These are phyloP conservation scores for Sparidentex hasta DNA, from an alignment of 2,797 vertebrate species.

Conservation along the genomic window DNA sequence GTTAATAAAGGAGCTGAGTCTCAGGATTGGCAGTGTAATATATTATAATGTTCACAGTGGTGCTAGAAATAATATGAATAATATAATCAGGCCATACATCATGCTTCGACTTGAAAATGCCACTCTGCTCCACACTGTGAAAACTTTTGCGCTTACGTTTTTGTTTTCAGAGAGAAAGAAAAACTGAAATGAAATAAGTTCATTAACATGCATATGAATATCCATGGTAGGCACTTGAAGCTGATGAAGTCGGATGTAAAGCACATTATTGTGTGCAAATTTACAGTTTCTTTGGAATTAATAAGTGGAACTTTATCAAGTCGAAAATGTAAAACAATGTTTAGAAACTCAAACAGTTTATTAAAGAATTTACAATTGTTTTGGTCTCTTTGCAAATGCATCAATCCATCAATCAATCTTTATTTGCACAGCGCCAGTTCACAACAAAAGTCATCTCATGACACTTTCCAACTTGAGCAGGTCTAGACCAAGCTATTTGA, in stretches of 20 bases:
- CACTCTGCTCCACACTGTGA: neutral
- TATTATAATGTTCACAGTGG: neutral
- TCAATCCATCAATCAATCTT: no score
- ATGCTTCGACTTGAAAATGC: neutral
- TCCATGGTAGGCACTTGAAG: conserved; percentile 1
- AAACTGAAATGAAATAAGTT: neutral
- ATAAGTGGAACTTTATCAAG: neutral
- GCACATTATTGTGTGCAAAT: neutral
- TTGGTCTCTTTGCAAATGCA: neutral
- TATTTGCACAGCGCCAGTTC: no score
- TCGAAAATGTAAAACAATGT: neutral
- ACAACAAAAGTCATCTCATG: no score
- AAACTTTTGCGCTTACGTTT: neutral
- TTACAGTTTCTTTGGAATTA: neutral
- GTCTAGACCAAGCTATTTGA: no score
- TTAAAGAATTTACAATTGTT: no score
- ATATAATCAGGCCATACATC: conserved; percentile 8
- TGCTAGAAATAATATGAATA: conserved; percentile 6
- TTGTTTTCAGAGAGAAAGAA: conserved; percentile 2
- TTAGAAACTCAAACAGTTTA: neutral
- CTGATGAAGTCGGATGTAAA: neutral
- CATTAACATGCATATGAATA: conserved; percentile 8
- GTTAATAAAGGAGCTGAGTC: conserved; percentile 10
- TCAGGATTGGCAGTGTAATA: conserved; percentile 1
- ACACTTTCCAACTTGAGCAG: no score